Evolutionary conservation across 1,140 invertebrate species (phyloP).

Genomic region (Pogonognathellus flavescens): DNA sequence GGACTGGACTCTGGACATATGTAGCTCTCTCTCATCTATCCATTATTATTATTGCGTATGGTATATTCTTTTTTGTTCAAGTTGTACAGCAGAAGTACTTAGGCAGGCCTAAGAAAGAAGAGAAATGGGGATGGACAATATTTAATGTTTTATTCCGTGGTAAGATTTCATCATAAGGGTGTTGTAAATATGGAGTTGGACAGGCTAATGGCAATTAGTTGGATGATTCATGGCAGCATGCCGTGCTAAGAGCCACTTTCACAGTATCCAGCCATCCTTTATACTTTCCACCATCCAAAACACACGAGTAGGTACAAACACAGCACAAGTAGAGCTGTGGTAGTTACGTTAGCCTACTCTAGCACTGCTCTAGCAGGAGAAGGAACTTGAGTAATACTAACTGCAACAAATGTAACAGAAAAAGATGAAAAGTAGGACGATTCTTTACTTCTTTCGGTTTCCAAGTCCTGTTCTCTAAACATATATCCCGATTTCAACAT

Average conservation of each 20-base stretch:
- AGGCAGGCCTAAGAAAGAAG: constrained; percentile 25
- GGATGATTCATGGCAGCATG: constrained; percentile 52
- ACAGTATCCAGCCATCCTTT: not conserved
- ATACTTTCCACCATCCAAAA: not conserved
- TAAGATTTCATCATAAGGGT: constrained; percentile 56
- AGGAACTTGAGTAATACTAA: too few relatives aligned
- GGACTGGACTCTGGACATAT: too few relatives aligned
- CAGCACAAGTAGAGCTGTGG: not conserved
- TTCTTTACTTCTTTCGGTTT: too few relatives aligned
- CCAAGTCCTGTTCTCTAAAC: too few relatives aligned
- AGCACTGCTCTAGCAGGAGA: too few relatives aligned
- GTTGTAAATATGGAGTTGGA: constrained; percentile 54
- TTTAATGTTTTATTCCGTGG: constrained; percentile 55
- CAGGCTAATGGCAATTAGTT: constrained; percentile 58
- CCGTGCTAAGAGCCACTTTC: constrained; percentile 53
- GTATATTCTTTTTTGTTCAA: not conserved
- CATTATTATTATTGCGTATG: too few relatives aligned
- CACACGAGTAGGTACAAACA: not conserved
- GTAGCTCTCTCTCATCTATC: too few relatives aligned
- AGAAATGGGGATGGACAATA: constrained; percentile 51
- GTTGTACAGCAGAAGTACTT: not conserved
- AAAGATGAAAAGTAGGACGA: too few relatives aligned
- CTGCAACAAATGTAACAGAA: too few relatives aligned
- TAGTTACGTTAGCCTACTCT: too few relatives aligned
- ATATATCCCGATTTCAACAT: too few relatives aligned